Evolutionary conservation across 1,140 invertebrate species (phyloP).

Genomic region (Antheraea pernyi): DNA sequence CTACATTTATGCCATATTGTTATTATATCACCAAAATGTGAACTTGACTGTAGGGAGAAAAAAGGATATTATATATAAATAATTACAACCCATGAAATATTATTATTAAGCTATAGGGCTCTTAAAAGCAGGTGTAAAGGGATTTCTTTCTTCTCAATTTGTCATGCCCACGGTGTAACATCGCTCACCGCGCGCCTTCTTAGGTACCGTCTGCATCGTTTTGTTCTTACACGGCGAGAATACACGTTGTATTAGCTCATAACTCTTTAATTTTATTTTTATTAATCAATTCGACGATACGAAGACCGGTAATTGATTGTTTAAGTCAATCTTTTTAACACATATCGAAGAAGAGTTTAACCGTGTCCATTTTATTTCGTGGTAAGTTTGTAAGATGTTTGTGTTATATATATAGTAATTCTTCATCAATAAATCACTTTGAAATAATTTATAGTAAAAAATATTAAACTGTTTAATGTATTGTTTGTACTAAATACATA

Average conservation of each 20-base stretch:
- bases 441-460: not conserved
- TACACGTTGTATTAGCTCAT: constrained; percentile 35
- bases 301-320: constrained; percentile 47
- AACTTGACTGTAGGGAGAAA: too few relatives aligned
- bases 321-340: constrained; percentile 24
- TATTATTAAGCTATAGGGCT: too few relatives aligned
- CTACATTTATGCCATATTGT: too few relatives aligned
- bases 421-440: not conserved
- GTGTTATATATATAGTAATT: not conserved
- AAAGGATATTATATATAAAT: too few relatives aligned
- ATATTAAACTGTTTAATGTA: too few relatives aligned
- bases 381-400: too few relatives aligned
- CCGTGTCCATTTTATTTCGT: not conserved
- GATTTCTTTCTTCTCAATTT: not conserved
- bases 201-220: constrained; percentile 49
- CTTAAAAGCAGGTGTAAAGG: too few relatives aligned
- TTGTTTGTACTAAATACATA: too few relatives aligned
- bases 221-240: constrained; percentile 41
- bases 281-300: constrained; percentile 37
- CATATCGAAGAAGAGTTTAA: constrained; percentile 18
- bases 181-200: constrained; percentile 16
- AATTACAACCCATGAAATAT: too few relatives aligned
- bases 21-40: too few relatives aligned
- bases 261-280: constrained; percentile 32
- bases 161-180: constrained; percentile 6